These are phyloP conservation scores for Lasioglossum marginatum DNA, from an alignment of 2,888 invertebrate genomes.

Conservation along the genomic window DNA sequence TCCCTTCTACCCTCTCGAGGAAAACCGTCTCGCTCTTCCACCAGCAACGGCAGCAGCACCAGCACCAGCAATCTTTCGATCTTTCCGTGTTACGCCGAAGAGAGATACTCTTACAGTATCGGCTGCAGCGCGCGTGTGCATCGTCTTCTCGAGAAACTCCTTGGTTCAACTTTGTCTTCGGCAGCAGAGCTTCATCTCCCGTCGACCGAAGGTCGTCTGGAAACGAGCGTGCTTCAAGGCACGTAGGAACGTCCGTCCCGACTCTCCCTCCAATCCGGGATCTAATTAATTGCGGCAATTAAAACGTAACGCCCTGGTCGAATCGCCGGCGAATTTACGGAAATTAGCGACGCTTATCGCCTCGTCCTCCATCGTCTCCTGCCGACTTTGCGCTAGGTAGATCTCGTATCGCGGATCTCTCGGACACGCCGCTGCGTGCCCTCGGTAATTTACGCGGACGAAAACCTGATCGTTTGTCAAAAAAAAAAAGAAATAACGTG, in stretches of 20 bases:
- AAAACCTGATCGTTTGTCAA: neutral
- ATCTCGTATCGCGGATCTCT: neutral
- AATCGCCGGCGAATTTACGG: conserved; percentile 58
- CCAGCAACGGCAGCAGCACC: neutral
- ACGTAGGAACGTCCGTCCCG: neutral
- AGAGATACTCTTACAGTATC: neutral
- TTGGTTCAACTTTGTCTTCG: conserved; percentile 34
- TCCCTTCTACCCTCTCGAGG: neutral
- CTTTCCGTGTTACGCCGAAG: conserved; percentile 6
- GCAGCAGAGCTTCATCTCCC: conserved; percentile 22
- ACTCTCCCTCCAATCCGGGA: neutral
- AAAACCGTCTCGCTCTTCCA: conserved; percentile 1
- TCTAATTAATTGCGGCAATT: conserved; percentile 64
- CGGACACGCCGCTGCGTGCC: neutral
- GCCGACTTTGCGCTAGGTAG: neutral
- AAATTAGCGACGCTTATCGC: conserved; percentile 63
- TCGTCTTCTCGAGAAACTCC: neutral
- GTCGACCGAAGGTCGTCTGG: conserved; percentile 41
- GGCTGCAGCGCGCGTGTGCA: neutral
- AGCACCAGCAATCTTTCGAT: conserved; percentile 3
- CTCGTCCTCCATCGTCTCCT: conserved; percentile 8
- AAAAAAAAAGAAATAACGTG: neutral
- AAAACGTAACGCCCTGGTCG: conserved; percentile 59
- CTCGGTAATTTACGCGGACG: conserved; percentile 14
- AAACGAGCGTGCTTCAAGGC: conserved; percentile 40